phyloP scores from a whole-genome alignment of 2,888 invertebrate species.

The Aspidiotus rigidus region DNA sequence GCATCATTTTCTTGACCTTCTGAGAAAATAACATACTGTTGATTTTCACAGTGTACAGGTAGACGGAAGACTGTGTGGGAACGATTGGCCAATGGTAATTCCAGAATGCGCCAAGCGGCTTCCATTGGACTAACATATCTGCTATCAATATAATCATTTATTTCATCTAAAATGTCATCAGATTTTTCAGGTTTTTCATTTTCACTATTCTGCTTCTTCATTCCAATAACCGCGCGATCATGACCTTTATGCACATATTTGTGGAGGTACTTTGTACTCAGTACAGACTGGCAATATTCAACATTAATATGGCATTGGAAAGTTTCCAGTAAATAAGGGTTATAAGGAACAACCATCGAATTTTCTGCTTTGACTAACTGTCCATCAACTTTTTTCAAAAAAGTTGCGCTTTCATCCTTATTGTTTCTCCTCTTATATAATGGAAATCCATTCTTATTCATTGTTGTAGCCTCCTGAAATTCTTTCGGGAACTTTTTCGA shows the following conservation, averaged over 20 bases:
- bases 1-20: slow-evolving; percentile 11
- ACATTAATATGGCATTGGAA: slow-evolving; percentile 37
- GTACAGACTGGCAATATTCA: slow-evolving; percentile 35
- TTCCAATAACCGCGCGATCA: slow-evolving; percentile 36
- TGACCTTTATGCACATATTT: slow-evolving; percentile 38
- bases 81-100: slow-evolving; percentile 39
- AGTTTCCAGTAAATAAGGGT: no score
- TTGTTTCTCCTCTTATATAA: no score
- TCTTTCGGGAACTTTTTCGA: no score
- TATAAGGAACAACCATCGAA: no score
- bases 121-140: slow-evolving; percentile 41
- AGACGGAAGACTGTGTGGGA: slow-evolving; percentile 40
- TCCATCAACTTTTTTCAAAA: no score
- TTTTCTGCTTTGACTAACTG: no score
- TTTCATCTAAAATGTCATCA: no score
- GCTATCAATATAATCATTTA: slow-evolving; percentile 40
- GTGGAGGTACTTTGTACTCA: slow-evolving; percentile 37
- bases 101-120: slow-evolving; percentile 40
- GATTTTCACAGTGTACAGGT: slow-evolving; percentile 39
- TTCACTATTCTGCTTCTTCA: slow-evolving; percentile 14
- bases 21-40: slow-evolving; percentile 13
- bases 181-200: no score
- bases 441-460: no score
- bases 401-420: no score
- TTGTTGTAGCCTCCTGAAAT: no score